Conservation (phyloP, 2,888 invertebrate genomes). For the Pardosa pseudoannulata region DNA sequence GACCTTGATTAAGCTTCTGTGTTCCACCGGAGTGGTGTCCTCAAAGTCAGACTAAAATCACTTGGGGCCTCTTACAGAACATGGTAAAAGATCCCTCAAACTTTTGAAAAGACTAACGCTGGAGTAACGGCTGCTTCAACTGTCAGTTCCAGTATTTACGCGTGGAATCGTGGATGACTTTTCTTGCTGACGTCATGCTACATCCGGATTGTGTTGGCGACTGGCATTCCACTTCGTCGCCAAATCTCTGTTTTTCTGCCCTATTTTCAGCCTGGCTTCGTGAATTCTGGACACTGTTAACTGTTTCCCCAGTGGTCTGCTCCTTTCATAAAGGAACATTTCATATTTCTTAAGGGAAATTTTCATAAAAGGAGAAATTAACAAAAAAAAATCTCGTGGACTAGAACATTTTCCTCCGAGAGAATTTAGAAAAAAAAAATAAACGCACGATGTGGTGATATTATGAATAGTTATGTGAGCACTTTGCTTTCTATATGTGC, state of each 20-base stretch:
- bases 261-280: too few species aligned
- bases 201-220: not conserved
- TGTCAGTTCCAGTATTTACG: not conserved
- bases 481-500: constrained; percentile 11
- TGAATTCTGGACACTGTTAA: not conserved
- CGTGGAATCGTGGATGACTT: not conserved
- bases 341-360: not conserved
- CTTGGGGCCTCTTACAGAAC: not conserved
- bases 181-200: not conserved
- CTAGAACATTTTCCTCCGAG: not conserved
- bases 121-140: too few species aligned
- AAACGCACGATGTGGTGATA: constrained; percentile 3
- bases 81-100: too few species aligned
- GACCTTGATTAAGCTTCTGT: not conserved
- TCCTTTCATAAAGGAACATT: constrained; percentile 1
- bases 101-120: too few species aligned
- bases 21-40: not conserved
- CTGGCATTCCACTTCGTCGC: not conserved
- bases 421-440: not conserved
- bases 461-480: not conserved
- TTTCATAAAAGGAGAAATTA: not conserved
- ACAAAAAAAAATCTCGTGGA: too few species aligned
- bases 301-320: not conserved
- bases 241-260: too few species aligned
- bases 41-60: not conserved